Evolutionary conservation across 2,797 vertebrate genomes (phyloP).

Genomic region (Mormyrops boulengeri): DNA sequence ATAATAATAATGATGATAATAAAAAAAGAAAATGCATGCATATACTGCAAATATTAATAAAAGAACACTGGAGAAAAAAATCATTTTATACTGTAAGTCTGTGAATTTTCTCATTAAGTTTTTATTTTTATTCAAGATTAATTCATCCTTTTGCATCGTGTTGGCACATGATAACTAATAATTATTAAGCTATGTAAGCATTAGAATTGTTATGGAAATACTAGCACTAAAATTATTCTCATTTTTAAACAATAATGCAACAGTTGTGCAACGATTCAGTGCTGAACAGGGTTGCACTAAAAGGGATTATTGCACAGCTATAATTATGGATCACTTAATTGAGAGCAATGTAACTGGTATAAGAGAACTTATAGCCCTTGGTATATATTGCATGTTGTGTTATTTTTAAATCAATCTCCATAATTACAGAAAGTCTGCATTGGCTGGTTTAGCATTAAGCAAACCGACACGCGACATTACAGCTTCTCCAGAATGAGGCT

Average conservation of each 20-base stretch:
- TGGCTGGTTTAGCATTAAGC: not conserved
- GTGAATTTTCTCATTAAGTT: not conserved
- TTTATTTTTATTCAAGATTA: not conserved
- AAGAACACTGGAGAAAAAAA: not conserved
- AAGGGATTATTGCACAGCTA: not conserved
- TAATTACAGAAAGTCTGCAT: not conserved
- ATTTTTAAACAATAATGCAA: not conserved
- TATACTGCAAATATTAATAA: not conserved
- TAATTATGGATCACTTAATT: constrained; percentile 4
- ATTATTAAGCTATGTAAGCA: not conserved
- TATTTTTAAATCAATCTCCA: not conserved
- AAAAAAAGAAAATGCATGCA: not conserved
- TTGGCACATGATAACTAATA: not conserved
- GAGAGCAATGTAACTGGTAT: not conserved
- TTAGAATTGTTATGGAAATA: not conserved
- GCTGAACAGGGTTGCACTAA: not conserved
- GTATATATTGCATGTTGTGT: not conserved
- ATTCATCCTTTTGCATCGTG: not conserved
- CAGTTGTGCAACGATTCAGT: not conserved
- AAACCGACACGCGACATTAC: not conserved
- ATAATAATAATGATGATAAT: not conserved
- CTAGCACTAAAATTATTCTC: not conserved
- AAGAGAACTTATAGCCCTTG: not conserved
- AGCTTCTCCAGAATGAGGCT: not conserved
- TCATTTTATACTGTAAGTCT: not conserved